Percentiles rank a stretch among this genome's conserved stretches.
Conservation (phyloP, 2,888 invertebrate species). For the Epiperipatus broadwayi region DNA sequence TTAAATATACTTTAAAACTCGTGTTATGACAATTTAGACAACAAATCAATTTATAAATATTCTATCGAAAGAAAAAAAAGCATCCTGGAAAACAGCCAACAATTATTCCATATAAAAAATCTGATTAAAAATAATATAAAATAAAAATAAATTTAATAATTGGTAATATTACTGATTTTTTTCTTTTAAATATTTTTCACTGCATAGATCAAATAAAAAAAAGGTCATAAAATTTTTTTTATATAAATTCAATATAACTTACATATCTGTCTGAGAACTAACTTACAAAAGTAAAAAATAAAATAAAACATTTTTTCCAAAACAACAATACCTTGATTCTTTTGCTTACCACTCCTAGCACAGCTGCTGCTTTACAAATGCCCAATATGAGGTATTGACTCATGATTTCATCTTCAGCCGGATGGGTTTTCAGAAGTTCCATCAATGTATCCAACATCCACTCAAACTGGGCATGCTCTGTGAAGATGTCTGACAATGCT, state of each 20-base stretch:
- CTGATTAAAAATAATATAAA: too few relatives aligned
- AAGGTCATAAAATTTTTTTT: not conserved
- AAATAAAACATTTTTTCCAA: not conserved
- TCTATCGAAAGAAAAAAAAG: too few relatives aligned
- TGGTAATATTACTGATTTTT: too few relatives aligned
- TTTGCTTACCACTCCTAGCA: slow-evolving; percentile 36
- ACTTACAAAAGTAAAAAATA: not conserved
- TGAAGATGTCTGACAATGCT: slow-evolving; percentile 48
- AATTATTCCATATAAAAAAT: too few relatives aligned
- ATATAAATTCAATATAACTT: slow-evolving; percentile 19
- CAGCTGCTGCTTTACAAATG: slow-evolving; percentile 46
- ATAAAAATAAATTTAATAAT: too few relatives aligned
- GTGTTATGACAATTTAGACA: too few relatives aligned
- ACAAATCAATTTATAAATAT: too few relatives aligned
- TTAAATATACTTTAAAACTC: too few relatives aligned
- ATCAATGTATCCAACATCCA: slow-evolving; percentile 55
- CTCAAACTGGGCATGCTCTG: slow-evolving; percentile 50
- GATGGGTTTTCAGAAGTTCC: slow-evolving; percentile 42
- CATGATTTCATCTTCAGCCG: slow-evolving; percentile 53
- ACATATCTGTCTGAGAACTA: slow-evolving; percentile 22
- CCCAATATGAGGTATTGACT: slow-evolving; percentile 48
- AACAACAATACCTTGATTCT: slow-evolving; percentile 7
- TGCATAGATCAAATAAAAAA: not conserved
- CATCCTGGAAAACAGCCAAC: too few relatives aligned
- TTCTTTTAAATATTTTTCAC: not conserved